These are phyloP conservation scores for Catalaphyllia jardinei DNA, from an alignment of 64 coral and sea anemone species.

Conservation along the genomic window DNA sequence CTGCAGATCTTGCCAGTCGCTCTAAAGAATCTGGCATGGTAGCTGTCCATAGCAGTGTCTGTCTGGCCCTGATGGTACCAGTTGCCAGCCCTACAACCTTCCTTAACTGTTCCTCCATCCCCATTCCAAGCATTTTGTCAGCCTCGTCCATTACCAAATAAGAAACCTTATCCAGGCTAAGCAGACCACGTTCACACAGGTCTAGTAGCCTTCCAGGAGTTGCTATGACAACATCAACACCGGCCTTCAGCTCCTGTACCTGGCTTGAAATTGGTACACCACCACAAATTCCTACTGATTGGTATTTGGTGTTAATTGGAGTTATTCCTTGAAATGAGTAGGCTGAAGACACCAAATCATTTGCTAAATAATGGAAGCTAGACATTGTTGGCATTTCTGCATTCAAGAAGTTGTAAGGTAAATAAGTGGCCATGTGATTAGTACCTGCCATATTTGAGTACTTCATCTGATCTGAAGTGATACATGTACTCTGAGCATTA, in stretches of 20 bases:
- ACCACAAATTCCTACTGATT: conserved; percentile 87
- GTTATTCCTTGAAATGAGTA: neutral
- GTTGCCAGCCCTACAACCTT: conserved; percentile 94
- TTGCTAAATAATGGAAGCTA: neutral
- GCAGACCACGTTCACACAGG: conserved; percentile 81
- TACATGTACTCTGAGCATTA: neutral
- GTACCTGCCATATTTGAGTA: neutral
- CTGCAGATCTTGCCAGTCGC: conserved; percentile 92
- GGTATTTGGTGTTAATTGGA: conserved; percentile 19
- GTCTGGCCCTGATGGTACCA: conserved; percentile 69
- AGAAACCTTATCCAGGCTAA: conserved; percentile 59
- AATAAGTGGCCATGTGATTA: neutral
- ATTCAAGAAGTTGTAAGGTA: neutral
- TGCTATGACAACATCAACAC: conserved; percentile 89
- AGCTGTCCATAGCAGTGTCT: conserved; percentile 91
- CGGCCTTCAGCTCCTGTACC: conserved; percentile 58
- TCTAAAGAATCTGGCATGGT: conserved; percentile 97
- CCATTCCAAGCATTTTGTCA: conserved; percentile 98
- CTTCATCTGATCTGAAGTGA: neutral
- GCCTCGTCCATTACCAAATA: conserved; percentile 98
- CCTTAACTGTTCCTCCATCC: conserved; percentile 93
- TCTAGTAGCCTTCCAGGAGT: conserved; percentile 93
- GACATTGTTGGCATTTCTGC: neutral
- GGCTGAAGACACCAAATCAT: neutral
- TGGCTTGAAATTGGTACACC: conserved; percentile 84